Conservation (phyloP, 2,888 invertebrate species). For the Perithous albicinctus region DNA sequence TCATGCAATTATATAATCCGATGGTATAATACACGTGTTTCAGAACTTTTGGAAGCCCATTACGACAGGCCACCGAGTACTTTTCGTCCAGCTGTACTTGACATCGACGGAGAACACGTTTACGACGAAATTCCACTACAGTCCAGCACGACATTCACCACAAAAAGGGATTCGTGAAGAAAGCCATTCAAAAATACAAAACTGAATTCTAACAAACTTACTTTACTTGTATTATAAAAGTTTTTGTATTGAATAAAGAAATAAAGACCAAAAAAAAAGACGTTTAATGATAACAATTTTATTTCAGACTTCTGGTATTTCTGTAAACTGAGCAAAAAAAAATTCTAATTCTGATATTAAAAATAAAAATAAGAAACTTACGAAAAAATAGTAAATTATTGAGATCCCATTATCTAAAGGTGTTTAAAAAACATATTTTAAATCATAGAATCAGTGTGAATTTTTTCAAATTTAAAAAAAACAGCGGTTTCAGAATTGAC, state of each 20-base stretch:
- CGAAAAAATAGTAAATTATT: no score
- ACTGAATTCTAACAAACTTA: conserved; percentile 20
- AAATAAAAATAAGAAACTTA: no score
- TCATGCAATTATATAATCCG: no score
- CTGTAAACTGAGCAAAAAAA: no score
- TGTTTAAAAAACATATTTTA: no score
- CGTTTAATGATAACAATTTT: background rate
- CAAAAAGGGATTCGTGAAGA: conserved; percentile 56
- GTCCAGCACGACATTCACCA: conserved; percentile 61
- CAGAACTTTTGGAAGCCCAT: conserved; percentile 87
- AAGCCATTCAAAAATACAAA: conserved; percentile 9
- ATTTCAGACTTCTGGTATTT: no score
- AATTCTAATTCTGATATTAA: no score
- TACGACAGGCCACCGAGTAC: conserved; percentile 86
- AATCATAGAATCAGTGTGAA: no score
- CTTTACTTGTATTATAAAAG: conserved; percentile 40
- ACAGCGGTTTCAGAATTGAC: no score
- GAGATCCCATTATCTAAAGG: no score
- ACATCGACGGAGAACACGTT: conserved; percentile 86
- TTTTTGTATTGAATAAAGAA: conserved; percentile 35
- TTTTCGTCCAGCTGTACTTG: conserved; percentile 77
- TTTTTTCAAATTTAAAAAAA: no score
- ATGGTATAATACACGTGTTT: no score
- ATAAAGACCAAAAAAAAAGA: conserved; percentile 41
- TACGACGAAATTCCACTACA: conserved; percentile 89